Percentiles rank a stretch among this genome's conserved stretches.
Evolutionary conservation across 30 jellyfish, hydroid and myxozoan genomes (phyloP).

Genomic region (Calvadosia cruxmelitensis): DNA sequence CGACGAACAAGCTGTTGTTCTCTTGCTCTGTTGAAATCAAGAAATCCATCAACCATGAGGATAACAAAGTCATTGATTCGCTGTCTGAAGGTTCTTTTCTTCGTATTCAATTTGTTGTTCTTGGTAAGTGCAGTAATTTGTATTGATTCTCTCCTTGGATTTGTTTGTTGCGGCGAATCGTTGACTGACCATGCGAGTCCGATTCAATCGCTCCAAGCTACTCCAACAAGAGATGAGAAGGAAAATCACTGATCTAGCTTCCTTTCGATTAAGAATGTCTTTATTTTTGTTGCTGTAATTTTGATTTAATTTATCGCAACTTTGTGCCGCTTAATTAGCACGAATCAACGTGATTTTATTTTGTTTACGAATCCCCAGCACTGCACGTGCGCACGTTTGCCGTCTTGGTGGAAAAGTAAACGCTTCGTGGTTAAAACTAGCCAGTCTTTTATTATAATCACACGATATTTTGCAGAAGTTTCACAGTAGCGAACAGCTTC

Average conservation of each 20-base stretch:
- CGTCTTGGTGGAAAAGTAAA: too few species aligned
- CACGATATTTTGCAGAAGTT: too few species aligned
- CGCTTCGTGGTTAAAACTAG: too few species aligned
- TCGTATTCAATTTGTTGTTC: slow-evolving; percentile 55
- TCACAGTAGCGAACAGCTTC: too few species aligned
- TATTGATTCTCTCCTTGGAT: not conserved
- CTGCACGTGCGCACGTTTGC: too few species aligned
- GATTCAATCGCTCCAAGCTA: not conserved
- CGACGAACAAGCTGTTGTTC: not conserved
- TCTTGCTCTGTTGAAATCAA: not conserved
- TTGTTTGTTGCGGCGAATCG: not conserved
- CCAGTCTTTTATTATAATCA: too few species aligned
- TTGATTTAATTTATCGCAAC: too few species aligned
- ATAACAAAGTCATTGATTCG: slow-evolving; percentile 40
- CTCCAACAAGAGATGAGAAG: too few species aligned
- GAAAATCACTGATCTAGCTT: not conserved
- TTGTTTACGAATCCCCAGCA: too few species aligned
- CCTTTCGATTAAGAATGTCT: not conserved
- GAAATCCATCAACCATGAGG: slow-evolving; percentile 6
- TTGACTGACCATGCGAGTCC: not conserved
- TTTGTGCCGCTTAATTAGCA: too few species aligned
- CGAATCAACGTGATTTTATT: too few species aligned
- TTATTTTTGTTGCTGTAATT: too few species aligned
- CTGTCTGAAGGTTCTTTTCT: slow-evolving; percentile 59
- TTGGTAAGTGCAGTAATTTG: slow-evolving; percentile 48